These are phyloP conservation scores for Adoxophyes honmai DNA, from an alignment of 1,140 invertebrate species.

Conservation along the genomic window DNA sequence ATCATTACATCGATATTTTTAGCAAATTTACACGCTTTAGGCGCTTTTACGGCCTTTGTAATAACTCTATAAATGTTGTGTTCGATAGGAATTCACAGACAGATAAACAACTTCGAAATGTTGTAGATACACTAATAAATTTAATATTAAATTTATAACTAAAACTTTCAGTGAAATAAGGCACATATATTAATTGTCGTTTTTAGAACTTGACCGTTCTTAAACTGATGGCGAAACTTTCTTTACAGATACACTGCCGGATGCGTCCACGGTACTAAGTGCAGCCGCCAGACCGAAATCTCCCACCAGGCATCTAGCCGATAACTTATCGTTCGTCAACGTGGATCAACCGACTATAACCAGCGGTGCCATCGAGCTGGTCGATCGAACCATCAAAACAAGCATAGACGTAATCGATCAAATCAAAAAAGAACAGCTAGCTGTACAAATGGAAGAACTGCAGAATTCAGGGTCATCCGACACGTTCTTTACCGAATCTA, in stretches of 20 bases:
- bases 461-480: constrained; percentile 54
- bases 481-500: constrained; percentile 60
- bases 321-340: constrained; percentile 70
- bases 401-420: constrained; percentile 70
- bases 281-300: constrained; percentile 62
- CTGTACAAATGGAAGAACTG: constrained; percentile 63
- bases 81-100: not conserved
- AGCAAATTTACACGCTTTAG: constrained; percentile 32
- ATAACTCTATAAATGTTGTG: constrained; percentile 9
- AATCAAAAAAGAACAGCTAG: constrained; percentile 67
- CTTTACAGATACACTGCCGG: constrained; percentile 60
- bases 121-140: constrained; percentile 1
- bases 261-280: constrained; percentile 51
- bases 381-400: constrained; percentile 69
- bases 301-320: constrained; percentile 67
- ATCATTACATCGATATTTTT: constrained; percentile 27
- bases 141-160: not conserved
- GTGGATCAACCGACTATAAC: constrained; percentile 71
- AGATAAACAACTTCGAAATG: not conserved
- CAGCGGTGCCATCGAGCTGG: constrained; percentile 62
- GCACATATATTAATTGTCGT: not conserved
- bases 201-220: not conserved
- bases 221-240: constrained; percentile 24
- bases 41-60: constrained; percentile 24
- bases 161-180: too few species aligned